Evolutionary conservation across 1,140 invertebrate genomes (phyloP), one percentile per base, ranked within the genome.

Genomic region (Diplogasteroides magnus): DNA sequence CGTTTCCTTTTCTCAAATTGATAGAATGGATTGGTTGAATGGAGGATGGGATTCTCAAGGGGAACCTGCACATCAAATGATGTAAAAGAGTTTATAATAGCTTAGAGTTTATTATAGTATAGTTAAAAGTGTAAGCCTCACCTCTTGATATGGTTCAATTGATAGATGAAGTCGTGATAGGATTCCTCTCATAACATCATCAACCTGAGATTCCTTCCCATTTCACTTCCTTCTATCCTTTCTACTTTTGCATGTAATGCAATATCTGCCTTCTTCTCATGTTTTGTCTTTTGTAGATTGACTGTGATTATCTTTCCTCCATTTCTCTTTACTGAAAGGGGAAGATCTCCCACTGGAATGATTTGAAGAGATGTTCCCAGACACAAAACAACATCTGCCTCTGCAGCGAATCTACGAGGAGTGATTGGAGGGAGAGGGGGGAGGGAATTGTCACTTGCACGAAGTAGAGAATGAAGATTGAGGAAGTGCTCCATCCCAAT

Each of bases 321-420:
- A 83, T 90, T 91, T 82, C 92, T 92, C 77, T 93, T 91, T 28
- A 90, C 90, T 71, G 90, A 87, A 25, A 96, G 83, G 31, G 96
- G 96, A 72, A 98, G 86, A 84, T 93, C 93, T 32, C 93, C 94
- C 86, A 93, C 94, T 62, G 96, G 96, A 77, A 94, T 88, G 77
- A 99, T 98, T 88, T 98, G 95, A 58, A 98, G 85, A 25, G 94
- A 96, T 55, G 94, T 97, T 55, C 96, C 96, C 61, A 98, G 85
- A 77, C 92, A 93, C 77, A 98, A 89, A 83, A 91, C 92, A 29
- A 98, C 84, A 86, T 97, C 93, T 29, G 93, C 90, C 78, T 91
- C 66, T 84, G 87, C 91, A 88, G 90, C 59, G 92, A 92, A 86
- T 96, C 89, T 85, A 90, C 88, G 74, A 93, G 88, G 25, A 93